A percentile compares a stretch with the other conserved stretches of the same genome.
Conservation (phyloP, 2,113 vertebrate species). For the Corythornis cristatus region DNA sequence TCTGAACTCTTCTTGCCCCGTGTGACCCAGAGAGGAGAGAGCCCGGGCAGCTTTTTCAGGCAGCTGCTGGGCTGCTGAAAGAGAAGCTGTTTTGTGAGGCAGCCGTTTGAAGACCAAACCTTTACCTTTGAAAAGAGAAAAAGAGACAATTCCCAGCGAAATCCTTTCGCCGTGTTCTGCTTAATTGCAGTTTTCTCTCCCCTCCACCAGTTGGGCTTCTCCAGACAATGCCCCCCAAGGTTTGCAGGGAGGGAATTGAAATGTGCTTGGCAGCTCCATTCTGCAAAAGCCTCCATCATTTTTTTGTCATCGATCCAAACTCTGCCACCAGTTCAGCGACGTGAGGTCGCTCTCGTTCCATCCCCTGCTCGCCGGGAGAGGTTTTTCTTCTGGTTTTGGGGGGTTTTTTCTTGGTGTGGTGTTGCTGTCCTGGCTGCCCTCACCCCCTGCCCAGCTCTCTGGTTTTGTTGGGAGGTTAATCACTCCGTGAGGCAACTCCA, state of each 20-base stretch:
- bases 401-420: too few relatives aligned
- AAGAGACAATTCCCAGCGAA: background rate
- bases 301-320: constrained; percentile 43
- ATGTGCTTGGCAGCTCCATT: background rate
- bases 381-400: background rate
- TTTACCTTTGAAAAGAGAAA: background rate
- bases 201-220: background rate
- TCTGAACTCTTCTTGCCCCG: background rate
- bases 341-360: background rate
- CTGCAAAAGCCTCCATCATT: background rate
- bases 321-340: background rate
- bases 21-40: background rate
- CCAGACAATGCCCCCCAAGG: background rate
- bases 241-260: background rate
- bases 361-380: background rate
- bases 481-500: background rate
- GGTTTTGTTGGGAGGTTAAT: background rate
- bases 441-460: background rate
- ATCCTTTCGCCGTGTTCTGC: background rate
- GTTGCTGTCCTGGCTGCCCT: background rate
- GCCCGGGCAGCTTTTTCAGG: rapidly evolving
- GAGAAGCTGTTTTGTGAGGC: rapidly evolving
- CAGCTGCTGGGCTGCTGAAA: background rate
- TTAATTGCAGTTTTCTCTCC: background rate
- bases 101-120: background rate